Base-by-base conservation (phyloP, 2,888 invertebrate species). In the Drosophila melanosoma region DNA sequence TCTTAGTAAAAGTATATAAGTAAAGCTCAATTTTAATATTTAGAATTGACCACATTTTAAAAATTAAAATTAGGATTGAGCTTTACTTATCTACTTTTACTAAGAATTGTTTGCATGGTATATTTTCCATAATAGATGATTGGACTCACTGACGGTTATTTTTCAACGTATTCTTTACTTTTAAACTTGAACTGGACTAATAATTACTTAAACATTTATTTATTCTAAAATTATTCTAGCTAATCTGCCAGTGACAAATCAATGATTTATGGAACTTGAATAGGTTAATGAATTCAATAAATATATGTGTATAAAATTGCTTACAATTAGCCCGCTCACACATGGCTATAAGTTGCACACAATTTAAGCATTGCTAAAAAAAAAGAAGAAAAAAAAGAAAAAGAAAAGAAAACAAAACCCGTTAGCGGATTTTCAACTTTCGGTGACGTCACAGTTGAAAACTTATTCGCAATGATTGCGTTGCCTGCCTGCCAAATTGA, bases 401-500 rank as follows among this genome's bases (percentile, higher is more conserved):
- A 29, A 56, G 4, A 36, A 11, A 40, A 17, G 8, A 5, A 20
- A 33, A 35, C 7, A 40, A 61, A 61, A 62, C 11, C 26, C 40
- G 36, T 33, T 33, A 52, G 36, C 36, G 32, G 42, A 52, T 59
- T 36, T 52, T 32, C 38, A 67, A 20, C 61, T 60, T 63, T 66
- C 8, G 72, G 33, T 71, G 83, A 68, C 76, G 67, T 69, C 88
- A 80, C 70, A 71, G 81, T 72, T 76, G 74, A 69, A 77, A 83
- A 83, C 69, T 86, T 83, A 86, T 83, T 83, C 74, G 71, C 74
- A 79, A 78, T 64, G 68, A 82, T 81, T 81, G 79, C 67, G 69
- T 60, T 63, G 76, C 67, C 67, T 3, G 86, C 63, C 86, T 80
- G 85, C 78, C 81, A 85, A 85, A 85, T 85, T 85, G 90, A 89